A percentile compares a stretch with the other conserved stretches of the same genome.
Evolutionary conservation across 2,888 invertebrate species (phyloP).

Genomic region (Lamproptera curius): DNA sequence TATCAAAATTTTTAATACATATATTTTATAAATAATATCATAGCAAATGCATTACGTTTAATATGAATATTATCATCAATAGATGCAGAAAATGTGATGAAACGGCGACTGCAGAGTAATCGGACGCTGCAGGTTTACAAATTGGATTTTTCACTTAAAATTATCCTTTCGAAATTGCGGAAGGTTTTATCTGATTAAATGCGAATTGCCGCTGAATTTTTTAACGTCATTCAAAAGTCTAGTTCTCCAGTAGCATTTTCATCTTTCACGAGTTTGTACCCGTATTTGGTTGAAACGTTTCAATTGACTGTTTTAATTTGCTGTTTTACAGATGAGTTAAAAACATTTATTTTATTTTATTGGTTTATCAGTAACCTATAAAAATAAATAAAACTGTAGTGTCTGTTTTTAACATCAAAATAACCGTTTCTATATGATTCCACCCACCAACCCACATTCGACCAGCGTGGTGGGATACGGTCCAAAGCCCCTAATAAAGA

Average conservation of each 20-base stretch:
- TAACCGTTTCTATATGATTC: too few relatives aligned
- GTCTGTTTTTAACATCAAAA: too few relatives aligned
- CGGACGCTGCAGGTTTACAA: conserved; percentile 15
- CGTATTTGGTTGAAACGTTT: conserved; percentile 8
- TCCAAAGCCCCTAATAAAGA: too few relatives aligned
- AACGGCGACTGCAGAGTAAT: conserved; percentile 14
- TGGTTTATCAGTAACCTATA: too few relatives aligned
- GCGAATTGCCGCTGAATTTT: conserved; percentile 15
- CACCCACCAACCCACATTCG: too few relatives aligned
- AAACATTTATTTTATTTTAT: too few relatives aligned
- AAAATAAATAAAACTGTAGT: too few relatives aligned
- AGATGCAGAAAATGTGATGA: conserved; percentile 17
- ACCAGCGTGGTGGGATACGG: too few relatives aligned
- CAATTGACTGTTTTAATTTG: background rate
- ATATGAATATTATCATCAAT: conserved; percentile 6
- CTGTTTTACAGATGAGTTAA: background rate
- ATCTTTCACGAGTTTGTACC: conserved; percentile 3
- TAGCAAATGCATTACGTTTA: background rate
- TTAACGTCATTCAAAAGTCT: conserved; percentile 7
- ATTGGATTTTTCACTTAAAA: conserved; percentile 22
- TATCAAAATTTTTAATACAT: too few relatives aligned
- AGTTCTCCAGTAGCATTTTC: conserved; percentile 12
- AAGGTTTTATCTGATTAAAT: conserved; percentile 20
- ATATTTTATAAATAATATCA: background rate
- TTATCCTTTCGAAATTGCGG: conserved; percentile 18